Evolutionary conservation across 2,113 vertebrate genomes (phyloP), one percentile per base, ranked within the genome.

Genomic region (Cyprinodon tularosa): DNA sequence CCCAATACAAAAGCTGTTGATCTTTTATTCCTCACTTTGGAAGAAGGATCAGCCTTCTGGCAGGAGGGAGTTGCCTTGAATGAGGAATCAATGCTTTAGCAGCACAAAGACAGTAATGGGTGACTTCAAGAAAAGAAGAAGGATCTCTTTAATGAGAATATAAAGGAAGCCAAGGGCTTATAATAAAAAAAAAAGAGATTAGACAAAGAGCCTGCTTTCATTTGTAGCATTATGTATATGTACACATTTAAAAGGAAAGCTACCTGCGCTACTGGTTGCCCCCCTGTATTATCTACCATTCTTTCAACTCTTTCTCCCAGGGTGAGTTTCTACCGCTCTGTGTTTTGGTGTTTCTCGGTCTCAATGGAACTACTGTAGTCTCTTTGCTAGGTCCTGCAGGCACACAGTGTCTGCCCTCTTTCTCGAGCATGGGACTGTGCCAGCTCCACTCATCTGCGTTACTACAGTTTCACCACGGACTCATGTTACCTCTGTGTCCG

Each of bases 321-420:
- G 66, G 44, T 80, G 67, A 75, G 85, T 86, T 77, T 88, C 74
- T 90, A 63, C 77, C 69, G 80, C 78, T 74, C 81, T 74, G 77
- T 68, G 81, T 89, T 84, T 85, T 77, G 71, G 50, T 29, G 29
- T 29, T 29, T 29, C 68, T 75, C 42, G 1, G 74, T 88, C 90
- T 92, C 90, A 89, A 78, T 88, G 73, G 89, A 71, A 74, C 76
- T 65, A 86, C 86, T 91, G 81, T 90, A 85, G 75, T 88, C 22
- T 92, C 80, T 93, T 91, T 90, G 86, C 76, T 66, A 80, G 86
- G 89, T 89, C 88, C 81, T 53, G 66, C 85, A 84, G 90, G 85
- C 90, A 89, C 88, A 89, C 83, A 77, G 57, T 76, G 85, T 64
- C 86, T 80, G 67, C 74, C 84, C 82, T 87, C 20, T 84, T 80